phyloP scores from a whole-genome alignment of 2,113 vertebrate species.

The Sapajus apella region DNA sequence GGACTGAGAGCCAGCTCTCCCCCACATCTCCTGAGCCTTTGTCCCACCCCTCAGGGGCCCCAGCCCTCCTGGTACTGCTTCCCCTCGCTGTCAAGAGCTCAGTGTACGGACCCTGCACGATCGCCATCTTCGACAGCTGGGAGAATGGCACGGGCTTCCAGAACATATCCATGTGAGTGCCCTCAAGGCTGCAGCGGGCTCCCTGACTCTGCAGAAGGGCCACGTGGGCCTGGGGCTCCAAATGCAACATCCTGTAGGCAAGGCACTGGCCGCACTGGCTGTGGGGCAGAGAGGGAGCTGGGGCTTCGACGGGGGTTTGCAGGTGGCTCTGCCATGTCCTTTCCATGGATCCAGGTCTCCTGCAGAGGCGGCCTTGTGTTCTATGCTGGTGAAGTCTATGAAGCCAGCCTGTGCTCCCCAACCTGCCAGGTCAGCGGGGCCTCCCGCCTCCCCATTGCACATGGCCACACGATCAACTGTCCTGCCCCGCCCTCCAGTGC shows the following conservation, averaged over 20 bases:
- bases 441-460: background rate
- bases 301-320: background rate
- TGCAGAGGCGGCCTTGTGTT: background rate
- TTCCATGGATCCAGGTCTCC: background rate
- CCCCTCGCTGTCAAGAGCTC: constrained; percentile 20
- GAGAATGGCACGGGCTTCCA: background rate
- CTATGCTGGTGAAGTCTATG: background rate
- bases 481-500: background rate
- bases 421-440: no score
- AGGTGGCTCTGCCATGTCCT: no score
- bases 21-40: background rate
- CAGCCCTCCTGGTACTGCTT: constrained; percentile 59
- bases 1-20: background rate
- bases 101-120: background rate
- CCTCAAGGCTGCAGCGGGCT: background rate
- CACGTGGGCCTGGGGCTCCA: background rate
- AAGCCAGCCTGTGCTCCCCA: background rate
- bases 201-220: background rate
- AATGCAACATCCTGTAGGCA: no score
- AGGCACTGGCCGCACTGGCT: background rate
- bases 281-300: background rate
- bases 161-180: constrained; percentile 72
- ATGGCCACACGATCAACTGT: fast-evolving
- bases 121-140: background rate
- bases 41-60: constrained; percentile 59